Evolutionary conservation across 2,888 invertebrate species (phyloP), one percentile per base, ranked within the genome.

Genomic region (Diaperis boleti): DNA sequence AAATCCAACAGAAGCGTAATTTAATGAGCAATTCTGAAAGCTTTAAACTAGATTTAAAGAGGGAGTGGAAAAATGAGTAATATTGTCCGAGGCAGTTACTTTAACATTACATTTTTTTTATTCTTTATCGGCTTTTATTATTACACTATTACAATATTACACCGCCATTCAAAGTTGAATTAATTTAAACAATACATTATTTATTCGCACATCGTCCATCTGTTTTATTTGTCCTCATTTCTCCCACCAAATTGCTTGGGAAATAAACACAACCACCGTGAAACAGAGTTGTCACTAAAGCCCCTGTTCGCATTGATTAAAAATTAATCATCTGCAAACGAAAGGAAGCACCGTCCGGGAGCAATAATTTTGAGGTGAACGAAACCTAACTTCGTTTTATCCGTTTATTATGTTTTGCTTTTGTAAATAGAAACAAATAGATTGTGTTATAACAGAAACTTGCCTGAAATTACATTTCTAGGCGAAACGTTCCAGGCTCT

Each of bases 11-110:
- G 20, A 14, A 39, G n/a, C n/a, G 52, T 52, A 52, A 52, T 39
- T 52, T 39, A 52, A 52, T 52, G 11, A 52, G 26, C 39, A 39
- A 1, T 22, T 37, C 52, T 52, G 52, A 52, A 52, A 39, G 39
- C 39, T 52, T 26, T 15, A 50, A 35, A 50, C 50, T 35, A 35
- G n/a, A 35, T 50, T 50, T 35, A 10, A 26, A 11, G 50, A 35
- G 18, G 50, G 22, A 39, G 26, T n/a, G n/a, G 20, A 37, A 52
- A 52, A 52, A 39, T 13, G 35, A 33, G 22, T 37, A 52, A 52
- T 37, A 37, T 37, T 20, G 11, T 14, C 49, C 20, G 6, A 2
- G 26, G 26, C 2, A n/a, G 26, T n/a, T 8, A 6, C 1, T 26
- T 5, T 3, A 26, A 26, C n/a, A 8, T 26, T 1, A 8, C 6